Conservation (phyloP, 2,113 vertebrate species). For the Psettodes erumei region DNA sequence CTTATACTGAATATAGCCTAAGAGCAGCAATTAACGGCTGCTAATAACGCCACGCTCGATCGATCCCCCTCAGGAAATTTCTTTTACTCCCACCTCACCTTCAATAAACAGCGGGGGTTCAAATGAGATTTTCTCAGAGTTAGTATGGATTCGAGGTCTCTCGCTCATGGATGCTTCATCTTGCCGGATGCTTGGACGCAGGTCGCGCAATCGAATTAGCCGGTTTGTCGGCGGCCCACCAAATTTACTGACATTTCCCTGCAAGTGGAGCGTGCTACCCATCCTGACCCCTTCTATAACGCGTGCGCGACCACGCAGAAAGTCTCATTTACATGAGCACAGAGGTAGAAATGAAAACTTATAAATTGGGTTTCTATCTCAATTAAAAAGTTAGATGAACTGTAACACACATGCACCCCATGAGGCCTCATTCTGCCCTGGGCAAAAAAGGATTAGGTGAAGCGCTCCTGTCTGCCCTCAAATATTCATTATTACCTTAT, state of each 20-base stretch:
- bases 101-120: not conserved
- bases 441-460: constrained; percentile 74
- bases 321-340: constrained; percentile 68
- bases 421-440: constrained; percentile 69
- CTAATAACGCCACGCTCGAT: constrained; percentile 28
- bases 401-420: constrained; percentile 66
- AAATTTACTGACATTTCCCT: constrained; percentile 25
- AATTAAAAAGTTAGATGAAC: constrained; percentile 79
- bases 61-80: constrained; percentile 9
- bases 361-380: constrained; percentile 71
- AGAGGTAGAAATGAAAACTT: constrained; percentile 66
- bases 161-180: constrained; percentile 21
- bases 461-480: constrained; percentile 69
- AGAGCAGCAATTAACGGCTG: constrained; percentile 7
- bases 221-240: not conserved
- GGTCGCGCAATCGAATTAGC: constrained; percentile 19
- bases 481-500: constrained; percentile 78
- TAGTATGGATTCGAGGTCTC: not conserved
- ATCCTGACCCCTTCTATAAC: constrained; percentile 25
- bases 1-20: constrained; percentile 4
- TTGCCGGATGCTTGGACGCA: constrained; percentile 7
- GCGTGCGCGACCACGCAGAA: constrained; percentile 40
- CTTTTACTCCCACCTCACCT: not conserved
- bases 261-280: constrained; percentile 8
- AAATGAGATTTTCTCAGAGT: not conserved